These are phyloP conservation scores for Campoletis raptor DNA, from an alignment of 2,888 invertebrate genomes.

Conservation along the genomic window DNA sequence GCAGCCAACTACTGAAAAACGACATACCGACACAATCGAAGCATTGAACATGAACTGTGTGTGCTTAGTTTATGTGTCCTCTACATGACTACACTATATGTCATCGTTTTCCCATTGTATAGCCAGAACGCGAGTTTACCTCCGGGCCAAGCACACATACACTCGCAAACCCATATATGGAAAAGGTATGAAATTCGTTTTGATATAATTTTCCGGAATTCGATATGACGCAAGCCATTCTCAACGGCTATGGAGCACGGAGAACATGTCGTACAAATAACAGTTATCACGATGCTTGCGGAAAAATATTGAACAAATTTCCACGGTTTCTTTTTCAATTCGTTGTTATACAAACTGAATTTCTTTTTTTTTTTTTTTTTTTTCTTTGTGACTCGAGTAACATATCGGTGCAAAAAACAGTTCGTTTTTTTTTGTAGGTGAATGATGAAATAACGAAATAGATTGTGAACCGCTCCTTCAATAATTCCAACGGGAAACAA, in stretches of 20 bases:
- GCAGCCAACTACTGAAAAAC: slow-evolving; percentile 36
- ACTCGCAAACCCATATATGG: background rate
- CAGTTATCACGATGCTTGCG: slow-evolving; percentile 20
- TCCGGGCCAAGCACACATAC: slow-evolving; percentile 30
- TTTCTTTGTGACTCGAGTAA: background rate
- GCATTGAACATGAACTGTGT: slow-evolving; percentile 15
- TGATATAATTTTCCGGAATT: slow-evolving; percentile 56
- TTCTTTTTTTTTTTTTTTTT: background rate
- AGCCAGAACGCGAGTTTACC: slow-evolving; percentile 36
- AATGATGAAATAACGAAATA: background rate
- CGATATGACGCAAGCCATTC: slow-evolving; percentile 39
- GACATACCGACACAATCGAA: slow-evolving; percentile 34
- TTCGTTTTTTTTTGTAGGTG: background rate
- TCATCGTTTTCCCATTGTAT: slow-evolving; percentile 44
- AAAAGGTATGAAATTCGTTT: slow-evolving; percentile 39
- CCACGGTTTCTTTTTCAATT: slow-evolving; percentile 4
- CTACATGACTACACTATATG: slow-evolving; percentile 15
- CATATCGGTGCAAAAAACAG: background rate
- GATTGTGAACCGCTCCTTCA: background rate
- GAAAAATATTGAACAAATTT: slow-evolving; percentile 18
- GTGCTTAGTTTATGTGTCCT: background rate
- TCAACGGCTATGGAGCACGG: background rate
- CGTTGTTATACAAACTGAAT: background rate
- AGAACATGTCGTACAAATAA: slow-evolving; percentile 31
- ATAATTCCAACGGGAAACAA: background rate